Base-by-base conservation (phyloP, 2,888 invertebrate genomes). In the Lasioglossum malachurum region DNA sequence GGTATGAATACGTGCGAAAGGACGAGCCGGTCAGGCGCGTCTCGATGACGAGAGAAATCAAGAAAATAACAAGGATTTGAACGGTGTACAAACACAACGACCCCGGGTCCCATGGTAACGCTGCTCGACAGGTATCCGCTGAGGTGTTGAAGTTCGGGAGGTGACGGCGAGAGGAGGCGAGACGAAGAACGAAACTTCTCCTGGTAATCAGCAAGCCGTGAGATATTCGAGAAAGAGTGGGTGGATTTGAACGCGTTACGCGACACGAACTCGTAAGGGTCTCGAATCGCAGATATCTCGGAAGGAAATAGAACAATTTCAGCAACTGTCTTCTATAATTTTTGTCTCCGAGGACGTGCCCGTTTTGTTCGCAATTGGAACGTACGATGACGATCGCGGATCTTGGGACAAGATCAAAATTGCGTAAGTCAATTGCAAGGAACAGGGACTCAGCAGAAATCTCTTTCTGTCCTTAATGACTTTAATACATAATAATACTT, bases 261-360 rank as follows among this genome's bases (percentile, higher is more conserved):
- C 92, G 92, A 88, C 84, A 90, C 89, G 89, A 92, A 91, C 92
- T 91, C 87, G 88, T 85, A 89, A 87, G 85, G 78, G 75, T 83
- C 85, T 87, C 3, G 60, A 78, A 60, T 60, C 57, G 44, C 44
- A 44, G 64, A 77, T 19, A 16, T 76, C 53, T n/a, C 53, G 8
- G 69, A 76, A 57, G 69, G 72, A 35, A 77, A 69, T 16, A 38
- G 69, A 44, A 79, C 53, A 72, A 80, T 79, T 67, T 84, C 75
- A 74, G 69, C 75, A 75, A 75, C 73, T 78, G 44, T n/a, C 16
- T 49, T 53, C 38, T 31, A 57, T 67, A 38, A 69, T 38, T 23
- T 38, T 49, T 49, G 12, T 12, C 19, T 10, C 35, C 23, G 38
- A 38, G 23, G 0, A 38, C 23, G 4, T 38, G 12, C 19, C 16